Percentiles rank a stretch among this genome's conserved stretches.
Conservation (phyloP, 2,113 vertebrate species). For the Miniopterus natalensis region DNA sequence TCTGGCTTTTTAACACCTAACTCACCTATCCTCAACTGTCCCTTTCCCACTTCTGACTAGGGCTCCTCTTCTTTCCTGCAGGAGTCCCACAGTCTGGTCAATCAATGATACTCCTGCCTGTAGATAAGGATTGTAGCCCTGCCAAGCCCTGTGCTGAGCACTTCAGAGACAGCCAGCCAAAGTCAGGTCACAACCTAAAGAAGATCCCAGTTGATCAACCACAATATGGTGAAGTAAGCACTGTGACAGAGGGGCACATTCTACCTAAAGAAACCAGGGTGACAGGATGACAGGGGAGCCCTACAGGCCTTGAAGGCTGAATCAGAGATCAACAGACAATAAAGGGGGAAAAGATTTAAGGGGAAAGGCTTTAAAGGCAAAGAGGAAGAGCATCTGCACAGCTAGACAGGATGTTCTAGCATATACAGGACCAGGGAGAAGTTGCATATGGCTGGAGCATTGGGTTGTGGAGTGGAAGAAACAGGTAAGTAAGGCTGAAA, state of each 20-base stretch:
- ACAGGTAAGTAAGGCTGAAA: background rate
- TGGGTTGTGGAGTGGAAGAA: background rate
- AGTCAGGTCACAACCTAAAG: background rate
- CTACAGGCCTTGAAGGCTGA: background rate
- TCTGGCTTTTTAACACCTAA: background rate
- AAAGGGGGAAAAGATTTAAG: background rate
- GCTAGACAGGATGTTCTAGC: background rate
- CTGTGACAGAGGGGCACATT: background rate
- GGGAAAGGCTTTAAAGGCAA: background rate
- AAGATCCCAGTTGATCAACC: background rate
- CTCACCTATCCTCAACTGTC: background rate
- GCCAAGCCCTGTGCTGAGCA: background rate
- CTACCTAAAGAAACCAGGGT: background rate
- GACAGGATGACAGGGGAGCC: background rate
- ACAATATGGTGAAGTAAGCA: background rate
- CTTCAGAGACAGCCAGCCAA: background rate
- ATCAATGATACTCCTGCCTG: background rate
- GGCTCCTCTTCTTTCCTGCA: background rate
- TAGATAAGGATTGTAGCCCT: background rate
- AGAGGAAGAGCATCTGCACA: background rate
- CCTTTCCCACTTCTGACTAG: background rate
- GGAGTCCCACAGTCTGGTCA: background rate
- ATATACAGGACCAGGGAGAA: background rate
- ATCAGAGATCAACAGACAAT: background rate
- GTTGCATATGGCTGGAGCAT: background rate